These are phyloP conservation scores for Pithys albifrons DNA, from an alignment of 2,113 vertebrate genomes.

Conservation along the genomic window DNA sequence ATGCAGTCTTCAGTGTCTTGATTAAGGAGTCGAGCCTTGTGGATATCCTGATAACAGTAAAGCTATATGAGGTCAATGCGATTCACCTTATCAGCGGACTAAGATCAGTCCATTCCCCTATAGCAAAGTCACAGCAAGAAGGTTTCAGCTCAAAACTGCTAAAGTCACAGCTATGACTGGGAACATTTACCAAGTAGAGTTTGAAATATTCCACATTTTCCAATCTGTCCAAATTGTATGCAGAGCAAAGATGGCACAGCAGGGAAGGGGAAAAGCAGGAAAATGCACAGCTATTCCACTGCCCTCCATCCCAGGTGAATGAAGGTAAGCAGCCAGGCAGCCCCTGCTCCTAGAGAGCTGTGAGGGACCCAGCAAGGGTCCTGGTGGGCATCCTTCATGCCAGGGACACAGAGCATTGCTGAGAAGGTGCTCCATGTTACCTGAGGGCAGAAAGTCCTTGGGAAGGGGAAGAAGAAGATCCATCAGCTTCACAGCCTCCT, in stretches of 20 bases:
- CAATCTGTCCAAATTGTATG: not conserved
- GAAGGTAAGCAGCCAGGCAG: not conserved
- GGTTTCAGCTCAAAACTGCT: not conserved
- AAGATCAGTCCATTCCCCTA: not conserved
- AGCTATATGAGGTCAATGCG: not conserved
- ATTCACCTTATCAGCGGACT: not conserved
- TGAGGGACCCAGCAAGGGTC: accelerated
- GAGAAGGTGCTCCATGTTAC: not conserved
- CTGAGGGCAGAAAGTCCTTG: not conserved
- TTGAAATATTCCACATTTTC: not conserved
- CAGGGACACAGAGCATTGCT: not conserved
- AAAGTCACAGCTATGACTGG: not conserved
- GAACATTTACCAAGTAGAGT: not conserved
- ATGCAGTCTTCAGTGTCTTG: not conserved
- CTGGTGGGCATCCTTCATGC: not conserved
- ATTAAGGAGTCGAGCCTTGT: not conserved
- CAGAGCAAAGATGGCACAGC: not conserved
- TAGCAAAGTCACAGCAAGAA: not conserved
- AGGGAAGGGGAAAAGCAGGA: not conserved
- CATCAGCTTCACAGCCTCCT: not conserved
- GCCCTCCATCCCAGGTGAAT: not conserved
- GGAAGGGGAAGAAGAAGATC: not conserved
- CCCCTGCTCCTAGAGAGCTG: accelerated
- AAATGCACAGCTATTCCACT: not conserved
- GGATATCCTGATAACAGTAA: not conserved